Percentiles rank a stretch among this genome's conserved stretches.
These are phyloP conservation scores for Drosophila ohnishii DNA, from an alignment of 1,140 invertebrate species.

Conservation along the genomic window DNA sequence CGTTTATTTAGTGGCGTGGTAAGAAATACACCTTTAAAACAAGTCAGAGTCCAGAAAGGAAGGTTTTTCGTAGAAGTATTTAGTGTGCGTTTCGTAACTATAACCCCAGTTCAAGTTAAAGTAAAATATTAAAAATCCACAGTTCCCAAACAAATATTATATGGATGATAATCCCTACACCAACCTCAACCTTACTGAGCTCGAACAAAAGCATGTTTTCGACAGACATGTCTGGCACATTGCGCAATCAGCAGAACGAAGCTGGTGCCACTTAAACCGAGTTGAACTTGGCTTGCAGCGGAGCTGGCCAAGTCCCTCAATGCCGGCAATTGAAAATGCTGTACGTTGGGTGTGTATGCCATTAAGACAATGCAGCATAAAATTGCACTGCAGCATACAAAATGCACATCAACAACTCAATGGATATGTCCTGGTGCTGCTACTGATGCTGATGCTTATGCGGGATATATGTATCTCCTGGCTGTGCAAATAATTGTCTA, in stretches of 20 bases:
- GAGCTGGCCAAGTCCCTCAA: constrained; percentile 39
- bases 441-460: constrained; percentile 2
- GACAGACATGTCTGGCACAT: constrained; percentile 23
- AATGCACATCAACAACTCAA: constrained; percentile 14
- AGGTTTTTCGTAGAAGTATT: not conserved
- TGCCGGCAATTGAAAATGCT: constrained; percentile 56
- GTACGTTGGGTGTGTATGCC: constrained; percentile 54
- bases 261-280: constrained; percentile 20
- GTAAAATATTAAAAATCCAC: not conserved
- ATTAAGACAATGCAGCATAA: constrained; percentile 68
- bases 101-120: not conserved
- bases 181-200: not conserved
- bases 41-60: not conserved
- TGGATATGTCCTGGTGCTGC: constrained; percentile 7
- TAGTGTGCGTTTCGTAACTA: not conserved
- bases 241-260: constrained; percentile 43
- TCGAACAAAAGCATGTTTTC: constrained; percentile 16
- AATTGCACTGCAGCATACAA: constrained; percentile 57
- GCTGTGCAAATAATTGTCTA: constrained; percentile 56
- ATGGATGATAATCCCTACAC: not conserved
- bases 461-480: constrained; percentile 13
- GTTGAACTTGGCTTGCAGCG: constrained; percentile 34
- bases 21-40: constrained; percentile 7
- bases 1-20: constrained; percentile 32
- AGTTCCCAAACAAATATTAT: not conserved